Percentiles rank a stretch among this genome's conserved stretches.
Evolutionary conservation across 2,888 invertebrate genomes (phyloP).

Genomic region (Cylloceria caligata): DNA sequence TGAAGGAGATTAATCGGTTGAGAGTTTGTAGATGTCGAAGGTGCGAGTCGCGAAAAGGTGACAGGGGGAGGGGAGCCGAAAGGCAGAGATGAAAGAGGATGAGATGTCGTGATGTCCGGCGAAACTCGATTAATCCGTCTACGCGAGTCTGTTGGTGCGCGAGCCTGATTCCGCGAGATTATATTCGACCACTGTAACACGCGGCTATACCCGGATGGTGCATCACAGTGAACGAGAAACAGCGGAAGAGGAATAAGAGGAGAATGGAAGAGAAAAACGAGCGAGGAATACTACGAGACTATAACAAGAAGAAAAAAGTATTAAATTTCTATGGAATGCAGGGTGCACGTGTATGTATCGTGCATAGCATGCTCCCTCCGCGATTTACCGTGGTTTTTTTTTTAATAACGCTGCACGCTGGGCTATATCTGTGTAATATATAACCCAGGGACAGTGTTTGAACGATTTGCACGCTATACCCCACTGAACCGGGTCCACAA

Average conservation of each 20-base stretch:
- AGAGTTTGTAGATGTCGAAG: background rate
- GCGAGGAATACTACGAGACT: conserved; percentile 19
- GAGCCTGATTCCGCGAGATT: conserved; percentile 37
- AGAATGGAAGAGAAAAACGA: conserved; percentile 30
- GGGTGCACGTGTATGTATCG: conserved; percentile 4
- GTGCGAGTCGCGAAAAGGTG: background rate
- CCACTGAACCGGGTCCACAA: background rate
- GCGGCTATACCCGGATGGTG: background rate
- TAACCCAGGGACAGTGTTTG: conserved; percentile 3
- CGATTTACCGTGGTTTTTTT: conserved; percentile 3
- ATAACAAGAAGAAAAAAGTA: conserved; percentile 42
- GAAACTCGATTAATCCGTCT: conserved; percentile 49
- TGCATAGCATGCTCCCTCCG: conserved; percentile 1
- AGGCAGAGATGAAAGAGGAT: background rate
- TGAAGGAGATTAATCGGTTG: background rate
- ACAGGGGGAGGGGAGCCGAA: background rate
- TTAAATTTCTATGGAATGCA: conserved; percentile 52
- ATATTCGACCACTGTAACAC: conserved; percentile 41
- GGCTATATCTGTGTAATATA: background rate
- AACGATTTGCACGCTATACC: conserved; percentile 2
- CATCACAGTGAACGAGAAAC: conserved; percentile 14
- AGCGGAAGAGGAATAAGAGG: background rate
- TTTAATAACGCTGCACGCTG: background rate
- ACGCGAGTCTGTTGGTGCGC: conserved; percentile 20
- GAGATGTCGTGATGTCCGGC: background rate